Percentiles rank a stretch among this genome's conserved stretches.
Conservation (phyloP, 2,797 vertebrate species). For the Coracias cyanogaster region DNA sequence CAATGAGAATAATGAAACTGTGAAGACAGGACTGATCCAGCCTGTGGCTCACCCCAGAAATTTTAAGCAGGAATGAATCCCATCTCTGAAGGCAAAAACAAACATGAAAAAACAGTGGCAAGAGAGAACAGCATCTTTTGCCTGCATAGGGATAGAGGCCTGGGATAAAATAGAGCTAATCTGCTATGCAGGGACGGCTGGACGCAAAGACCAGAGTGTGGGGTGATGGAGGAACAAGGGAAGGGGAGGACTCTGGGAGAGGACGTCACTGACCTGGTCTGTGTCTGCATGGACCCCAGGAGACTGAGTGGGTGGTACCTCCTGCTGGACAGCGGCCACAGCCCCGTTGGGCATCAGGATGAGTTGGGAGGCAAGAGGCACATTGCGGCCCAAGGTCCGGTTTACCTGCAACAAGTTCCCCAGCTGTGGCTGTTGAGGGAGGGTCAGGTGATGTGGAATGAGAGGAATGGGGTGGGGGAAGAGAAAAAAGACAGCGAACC, state of each 20-base stretch:
- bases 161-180: not conserved
- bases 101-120: not conserved
- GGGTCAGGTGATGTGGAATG: conserved; percentile 30
- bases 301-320: conserved; percentile 84
- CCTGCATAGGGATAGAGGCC: not conserved
- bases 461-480: conserved; percentile 1
- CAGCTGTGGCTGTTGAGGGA: conserved; percentile 83
- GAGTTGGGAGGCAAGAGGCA: conserved; percentile 94
- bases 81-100: not conserved
- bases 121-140: not conserved
- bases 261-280: conserved; percentile 89
- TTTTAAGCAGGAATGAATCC: not conserved
- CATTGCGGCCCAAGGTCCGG: conserved; percentile 84
- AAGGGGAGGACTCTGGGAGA: not conserved
- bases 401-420: conserved; percentile 87
- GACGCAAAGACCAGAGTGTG: not conserved
- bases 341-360: conserved; percentile 98
- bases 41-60: not conserved
- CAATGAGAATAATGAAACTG: not conserved
- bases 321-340: conserved; percentile 91
- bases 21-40: not conserved
- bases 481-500: conserved; percentile 38
- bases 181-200: not conserved
- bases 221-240: not conserved
- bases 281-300: conserved; percentile 88